Conservation (phyloP, 1,140 invertebrate species). For the Xylocopa sonorina region DNA sequence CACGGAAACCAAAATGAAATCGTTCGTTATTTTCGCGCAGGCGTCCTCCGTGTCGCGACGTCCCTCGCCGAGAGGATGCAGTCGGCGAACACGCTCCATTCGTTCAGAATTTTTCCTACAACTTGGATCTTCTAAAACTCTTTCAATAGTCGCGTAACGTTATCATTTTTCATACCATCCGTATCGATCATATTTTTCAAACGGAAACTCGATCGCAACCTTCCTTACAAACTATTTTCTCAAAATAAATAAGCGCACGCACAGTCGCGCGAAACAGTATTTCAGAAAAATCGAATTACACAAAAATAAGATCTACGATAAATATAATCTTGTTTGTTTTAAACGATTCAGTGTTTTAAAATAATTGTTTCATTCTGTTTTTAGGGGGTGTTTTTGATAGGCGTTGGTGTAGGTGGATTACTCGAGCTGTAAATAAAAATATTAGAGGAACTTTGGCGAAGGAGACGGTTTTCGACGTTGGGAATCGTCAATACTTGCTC, state of each 20-base stretch:
- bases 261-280: no score
- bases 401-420: neutral
- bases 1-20: conserved; percentile 70
- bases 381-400: no score
- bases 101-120: neutral
- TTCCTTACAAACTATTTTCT: no score
- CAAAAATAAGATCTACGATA: neutral
- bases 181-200: no score
- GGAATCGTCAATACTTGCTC: neutral
- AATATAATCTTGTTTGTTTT: neutral
- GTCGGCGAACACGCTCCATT: neutral
- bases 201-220: no score
- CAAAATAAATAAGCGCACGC: no score
- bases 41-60: conserved; percentile 53
- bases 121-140: neutral
- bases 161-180: no score
- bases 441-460: neutral
- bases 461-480: neutral
- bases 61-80: conserved; percentile 25
- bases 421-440: neutral
- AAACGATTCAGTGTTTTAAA: neutral
- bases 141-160: no score
- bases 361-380: neutral
- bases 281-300: no score
- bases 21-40: conserved; percentile 78